These are phyloP conservation scores for Montipora cactus DNA, from an alignment of 64 coral and sea anemone species.

Conservation along the genomic window DNA sequence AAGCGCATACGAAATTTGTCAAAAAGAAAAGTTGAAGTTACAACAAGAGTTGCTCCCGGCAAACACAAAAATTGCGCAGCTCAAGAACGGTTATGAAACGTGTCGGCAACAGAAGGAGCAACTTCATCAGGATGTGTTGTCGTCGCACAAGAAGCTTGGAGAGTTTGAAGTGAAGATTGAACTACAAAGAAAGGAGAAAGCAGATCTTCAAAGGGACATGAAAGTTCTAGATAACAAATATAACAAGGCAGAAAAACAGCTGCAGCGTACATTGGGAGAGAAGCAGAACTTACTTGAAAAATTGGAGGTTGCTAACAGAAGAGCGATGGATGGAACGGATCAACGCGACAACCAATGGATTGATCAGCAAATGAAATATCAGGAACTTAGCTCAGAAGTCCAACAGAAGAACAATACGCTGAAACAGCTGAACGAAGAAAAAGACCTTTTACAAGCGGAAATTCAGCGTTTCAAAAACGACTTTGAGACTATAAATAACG, in stretches of 20 bases:
- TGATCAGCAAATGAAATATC: constrained; percentile 76
- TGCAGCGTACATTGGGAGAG: constrained; percentile 63
- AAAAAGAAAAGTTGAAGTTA: constrained; percentile 80
- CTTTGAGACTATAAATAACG: constrained; percentile 71
- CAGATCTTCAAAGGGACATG: constrained; percentile 73
- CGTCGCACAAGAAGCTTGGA: constrained; percentile 73
- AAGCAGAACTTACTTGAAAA: constrained; percentile 66
- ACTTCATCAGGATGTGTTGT: constrained; percentile 70
- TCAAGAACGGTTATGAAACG: constrained; percentile 71
- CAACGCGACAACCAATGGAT: constrained; percentile 69
- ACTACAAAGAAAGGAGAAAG: constrained; percentile 67
- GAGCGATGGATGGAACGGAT: constrained; percentile 44
- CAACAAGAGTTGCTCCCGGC: constrained; percentile 84
- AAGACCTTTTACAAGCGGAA: constrained; percentile 61
- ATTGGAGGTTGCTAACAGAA: constrained; percentile 67
- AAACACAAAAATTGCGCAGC: constrained; percentile 77
- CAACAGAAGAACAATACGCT: constrained; percentile 57
- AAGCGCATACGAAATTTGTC: constrained; percentile 70
- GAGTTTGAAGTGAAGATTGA: constrained; percentile 81
- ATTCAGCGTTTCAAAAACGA: constrained; percentile 74
- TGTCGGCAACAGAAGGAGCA: constrained; percentile 74
- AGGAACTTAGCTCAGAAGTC: constrained; percentile 57
- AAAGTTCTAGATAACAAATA: constrained; percentile 56
- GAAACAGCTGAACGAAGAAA: constrained; percentile 68
- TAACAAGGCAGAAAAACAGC: constrained; percentile 71